Percentiles rank a stretch among this genome's conserved stretches.
Conservation (phyloP, 1,140 invertebrate genomes). For the Catajapyx aquilonaris region DNA sequence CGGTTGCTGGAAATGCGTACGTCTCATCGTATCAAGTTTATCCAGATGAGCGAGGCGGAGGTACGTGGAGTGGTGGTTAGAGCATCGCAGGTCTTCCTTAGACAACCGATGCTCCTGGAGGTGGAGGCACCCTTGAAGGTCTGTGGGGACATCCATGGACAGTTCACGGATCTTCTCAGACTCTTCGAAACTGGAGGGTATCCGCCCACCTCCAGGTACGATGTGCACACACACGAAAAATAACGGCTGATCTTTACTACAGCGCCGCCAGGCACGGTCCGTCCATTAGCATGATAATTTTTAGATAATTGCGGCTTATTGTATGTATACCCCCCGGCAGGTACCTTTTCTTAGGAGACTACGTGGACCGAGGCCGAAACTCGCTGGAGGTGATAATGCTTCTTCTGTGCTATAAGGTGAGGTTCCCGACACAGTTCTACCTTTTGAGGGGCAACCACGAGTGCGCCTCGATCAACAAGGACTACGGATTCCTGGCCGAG, state of each 20-base stretch:
- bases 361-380: constrained; percentile 33
- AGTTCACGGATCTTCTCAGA: constrained; percentile 29
- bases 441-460: constrained; percentile 24
- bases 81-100: constrained; percentile 14
- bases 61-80: background rate
- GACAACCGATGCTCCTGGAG: constrained; percentile 37
- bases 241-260: too few species aligned
- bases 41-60: background rate
- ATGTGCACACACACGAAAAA: too few species aligned
- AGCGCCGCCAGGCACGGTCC: too few species aligned
- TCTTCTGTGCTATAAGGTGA: constrained; percentile 1
- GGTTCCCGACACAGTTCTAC: constrained; percentile 20
- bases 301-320: too few species aligned
- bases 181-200: constrained; percentile 32
- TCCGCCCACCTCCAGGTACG: constrained; percentile 26
- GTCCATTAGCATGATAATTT: too few species aligned
- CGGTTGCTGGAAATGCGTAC: background rate
- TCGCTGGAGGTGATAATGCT: constrained; percentile 27
- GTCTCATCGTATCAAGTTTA: background rate
- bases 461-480: constrained; percentile 21
- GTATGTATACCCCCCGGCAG: constrained; percentile 27
- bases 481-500: constrained; percentile 22
- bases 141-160: constrained; percentile 35
- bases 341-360: constrained; percentile 45
- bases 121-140: constrained; percentile 39